A percentile compares a stretch with the other conserved stretches of the same genome.
Evolutionary conservation across 2,113 vertebrate genomes (phyloP).

Genomic region (Equus quagga): DNA sequence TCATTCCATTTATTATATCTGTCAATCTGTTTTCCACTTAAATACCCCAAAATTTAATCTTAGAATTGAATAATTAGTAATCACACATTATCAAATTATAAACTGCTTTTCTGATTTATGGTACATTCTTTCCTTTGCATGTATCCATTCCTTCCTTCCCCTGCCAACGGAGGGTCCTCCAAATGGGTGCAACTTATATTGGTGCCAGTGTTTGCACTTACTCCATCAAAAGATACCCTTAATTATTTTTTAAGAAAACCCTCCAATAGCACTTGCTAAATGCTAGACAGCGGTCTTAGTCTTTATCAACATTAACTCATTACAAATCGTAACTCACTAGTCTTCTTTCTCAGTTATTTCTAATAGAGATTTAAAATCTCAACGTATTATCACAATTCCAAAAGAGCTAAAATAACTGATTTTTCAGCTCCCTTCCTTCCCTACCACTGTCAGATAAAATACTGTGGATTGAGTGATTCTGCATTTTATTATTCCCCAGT

Average conservation of each 20-base stretch:
- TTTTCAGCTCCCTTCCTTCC: background rate
- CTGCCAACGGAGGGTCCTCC: too few relatives aligned
- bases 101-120: background rate
- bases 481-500: background rate
- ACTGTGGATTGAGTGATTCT: background rate
- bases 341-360: constrained; percentile 4
- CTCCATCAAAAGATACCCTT: background rate
- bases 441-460: background rate
- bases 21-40: background rate
- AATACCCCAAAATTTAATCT: background rate
- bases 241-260: background rate
- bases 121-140: background rate
- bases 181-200: background rate
- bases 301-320: background rate
- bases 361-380: background rate
- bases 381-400: background rate
- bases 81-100: background rate
- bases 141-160: background rate
- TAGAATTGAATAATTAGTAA: background rate
- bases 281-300: background rate
- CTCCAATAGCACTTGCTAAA: background rate
- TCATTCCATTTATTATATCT: background rate
- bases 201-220: background rate
- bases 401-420: background rate
- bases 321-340: background rate